Conservation (phyloP, 2,797 vertebrate species). For the Mastacembelus armatus region DNA sequence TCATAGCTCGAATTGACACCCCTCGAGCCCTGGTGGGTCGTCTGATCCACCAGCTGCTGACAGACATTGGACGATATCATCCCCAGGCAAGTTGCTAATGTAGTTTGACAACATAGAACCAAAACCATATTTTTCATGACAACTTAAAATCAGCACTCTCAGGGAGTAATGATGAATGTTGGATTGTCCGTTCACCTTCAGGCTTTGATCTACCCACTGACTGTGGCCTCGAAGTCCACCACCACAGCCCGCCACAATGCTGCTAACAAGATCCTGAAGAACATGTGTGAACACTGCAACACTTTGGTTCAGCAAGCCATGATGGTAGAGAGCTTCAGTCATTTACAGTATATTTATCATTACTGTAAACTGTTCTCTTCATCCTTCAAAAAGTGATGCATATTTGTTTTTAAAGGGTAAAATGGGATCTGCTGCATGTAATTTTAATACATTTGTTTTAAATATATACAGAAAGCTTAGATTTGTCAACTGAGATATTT, state of each 20-base stretch:
- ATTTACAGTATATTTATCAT: neutral
- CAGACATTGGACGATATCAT: slow-evolving; percentile 97
- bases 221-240: slow-evolving; percentile 98
- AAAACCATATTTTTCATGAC: neutral
- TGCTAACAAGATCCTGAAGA: slow-evolving; percentile 99
- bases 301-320: slow-evolving; percentile 97
- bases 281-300: slow-evolving; percentile 99
- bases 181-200: slow-evolving; percentile 62
- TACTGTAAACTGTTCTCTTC: neutral
- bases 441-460: neutral
- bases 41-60: slow-evolving; percentile 97
- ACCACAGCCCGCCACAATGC: slow-evolving; percentile 98
- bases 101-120: neutral
- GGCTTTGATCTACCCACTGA: slow-evolving; percentile 98
- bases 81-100: slow-evolving; percentile 87
- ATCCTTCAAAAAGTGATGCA: neutral
- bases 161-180: slow-evolving; percentile 5
- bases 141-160: neutral
- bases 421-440: neutral
- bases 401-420: slow-evolving; percentile 2
- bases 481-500: neutral
- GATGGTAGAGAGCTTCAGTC: slow-evolving; percentile 86
- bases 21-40: slow-evolving; percentile 95
- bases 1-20: slow-evolving; percentile 98
- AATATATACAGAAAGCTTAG: neutral